phyloP scores from a whole-genome alignment of 2,888 invertebrate genomes.

The Mycalesis mineus region DNA sequence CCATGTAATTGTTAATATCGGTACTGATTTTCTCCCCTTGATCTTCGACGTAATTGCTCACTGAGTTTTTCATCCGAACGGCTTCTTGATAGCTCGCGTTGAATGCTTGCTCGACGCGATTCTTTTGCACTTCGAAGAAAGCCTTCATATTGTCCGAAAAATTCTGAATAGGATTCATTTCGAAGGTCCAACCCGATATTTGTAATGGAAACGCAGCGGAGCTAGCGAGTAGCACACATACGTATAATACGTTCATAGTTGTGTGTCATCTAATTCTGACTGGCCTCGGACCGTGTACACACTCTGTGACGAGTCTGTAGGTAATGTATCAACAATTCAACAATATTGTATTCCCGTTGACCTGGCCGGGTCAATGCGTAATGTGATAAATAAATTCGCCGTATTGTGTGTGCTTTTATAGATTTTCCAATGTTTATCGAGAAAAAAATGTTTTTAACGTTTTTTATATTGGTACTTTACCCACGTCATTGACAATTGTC shows the following conservation, averaged over 20 bases:
- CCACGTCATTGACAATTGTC: conserved; percentile 1
- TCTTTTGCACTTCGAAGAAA: conserved; percentile 41
- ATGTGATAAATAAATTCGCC: conserved; percentile 2
- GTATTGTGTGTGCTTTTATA: background rate
- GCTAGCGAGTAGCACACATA: conserved; percentile 23
- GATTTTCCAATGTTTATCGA: background rate
- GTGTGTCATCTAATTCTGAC: conserved; percentile 21
- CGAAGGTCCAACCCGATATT: conserved; percentile 12
- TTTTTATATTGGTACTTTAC: background rate
- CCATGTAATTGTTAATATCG: conserved; percentile 50
- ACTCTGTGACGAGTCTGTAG: background rate
- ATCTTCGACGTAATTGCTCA: conserved; percentile 50
- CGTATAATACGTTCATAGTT: conserved; percentile 36
- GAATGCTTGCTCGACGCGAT: conserved; percentile 36
- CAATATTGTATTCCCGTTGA: conserved; percentile 3
- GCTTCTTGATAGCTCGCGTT: conserved; percentile 41
- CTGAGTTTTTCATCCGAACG: conserved; percentile 43
- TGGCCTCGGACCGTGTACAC: background rate
- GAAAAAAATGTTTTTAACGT: background rate
- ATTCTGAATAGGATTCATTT: conserved; percentile 17
- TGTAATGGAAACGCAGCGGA: conserved; percentile 23
- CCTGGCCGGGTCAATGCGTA: conserved; percentile 6
- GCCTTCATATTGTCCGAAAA: conserved; percentile 42
- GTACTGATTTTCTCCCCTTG: conserved; percentile 48
- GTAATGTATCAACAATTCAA: too few species aligned